Conservation (phyloP, 1,140 invertebrate genomes). For the Drosophila miranda region DNA sequence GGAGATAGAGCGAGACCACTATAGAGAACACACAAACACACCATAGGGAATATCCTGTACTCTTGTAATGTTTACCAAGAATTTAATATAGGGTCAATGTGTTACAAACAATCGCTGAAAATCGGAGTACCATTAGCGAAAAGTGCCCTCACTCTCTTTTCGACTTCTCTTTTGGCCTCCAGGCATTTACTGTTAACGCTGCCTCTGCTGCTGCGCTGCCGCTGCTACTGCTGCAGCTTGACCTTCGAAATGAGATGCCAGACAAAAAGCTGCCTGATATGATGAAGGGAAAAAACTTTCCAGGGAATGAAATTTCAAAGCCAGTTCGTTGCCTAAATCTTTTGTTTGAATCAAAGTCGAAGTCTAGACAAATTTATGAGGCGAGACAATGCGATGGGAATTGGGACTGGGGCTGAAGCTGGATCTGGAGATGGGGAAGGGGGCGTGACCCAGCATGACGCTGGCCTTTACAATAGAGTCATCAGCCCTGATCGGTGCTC, state of each 20-base stretch:
- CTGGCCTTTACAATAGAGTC: conserved; percentile 42
- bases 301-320: conserved; percentile 37
- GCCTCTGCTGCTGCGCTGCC: background rate
- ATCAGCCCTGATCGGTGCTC: conserved; percentile 30
- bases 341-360: conserved; percentile 54
- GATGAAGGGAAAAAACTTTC: conserved; percentile 33
- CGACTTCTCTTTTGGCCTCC: background rate
- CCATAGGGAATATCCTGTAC: too few relatives aligned
- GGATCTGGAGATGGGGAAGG: background rate
- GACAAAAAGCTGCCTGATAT: conserved; percentile 5
- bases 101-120: too few relatives aligned
- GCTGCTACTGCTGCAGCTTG: conserved; percentile 28
- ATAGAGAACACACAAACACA: too few relatives aligned
- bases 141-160: background rate
- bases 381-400: conserved; percentile 14
- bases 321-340: conserved; percentile 77
- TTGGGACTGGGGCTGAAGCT: too few relatives aligned
- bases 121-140: background rate
- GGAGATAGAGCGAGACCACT: too few relatives aligned
- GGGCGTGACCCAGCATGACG: conserved; percentile 48
- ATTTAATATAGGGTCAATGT: too few relatives aligned
- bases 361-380: conserved; percentile 50
- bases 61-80: too few relatives aligned
- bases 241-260: conserved; percentile 29
- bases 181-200: conserved; percentile 3